Evolutionary conservation across 2,888 invertebrate species (phyloP).

Genomic region (Acronicta leporina): DNA sequence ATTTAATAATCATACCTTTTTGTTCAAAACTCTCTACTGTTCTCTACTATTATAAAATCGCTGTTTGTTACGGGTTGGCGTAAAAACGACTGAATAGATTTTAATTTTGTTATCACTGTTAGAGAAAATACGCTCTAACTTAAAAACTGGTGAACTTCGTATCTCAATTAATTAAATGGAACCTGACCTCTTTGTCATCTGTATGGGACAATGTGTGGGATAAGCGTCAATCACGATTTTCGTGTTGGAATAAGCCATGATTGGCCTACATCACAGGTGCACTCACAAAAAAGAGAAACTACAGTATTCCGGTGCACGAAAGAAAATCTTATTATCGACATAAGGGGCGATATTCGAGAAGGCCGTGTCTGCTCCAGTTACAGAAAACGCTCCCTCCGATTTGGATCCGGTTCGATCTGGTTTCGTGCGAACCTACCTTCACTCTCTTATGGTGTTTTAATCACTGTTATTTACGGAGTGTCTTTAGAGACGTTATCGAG

Average conservation of each 20-base stretch:
- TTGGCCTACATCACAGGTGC: slow-evolving; percentile 84
- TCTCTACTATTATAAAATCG: too few relatives aligned
- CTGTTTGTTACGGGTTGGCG: too few relatives aligned
- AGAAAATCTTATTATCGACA: slow-evolving; percentile 87
- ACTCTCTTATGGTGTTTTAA: slow-evolving; percentile 83
- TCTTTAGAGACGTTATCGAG: slow-evolving; percentile 59
- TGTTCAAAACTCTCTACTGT: too few relatives aligned
- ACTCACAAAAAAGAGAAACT: slow-evolving; percentile 87
- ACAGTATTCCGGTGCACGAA: slow-evolving; percentile 77
- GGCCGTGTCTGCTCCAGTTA: slow-evolving; percentile 86
- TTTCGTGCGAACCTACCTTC: slow-evolving; percentile 80
- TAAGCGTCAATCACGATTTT: slow-evolving; percentile 77
- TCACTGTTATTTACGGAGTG: slow-evolving; percentile 71
- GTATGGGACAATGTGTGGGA: slow-evolving; percentile 66
- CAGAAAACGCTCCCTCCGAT: slow-evolving; percentile 83
- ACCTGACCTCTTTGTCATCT: too few relatives aligned
- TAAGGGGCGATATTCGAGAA: slow-evolving; percentile 87
- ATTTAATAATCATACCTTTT: not conserved
- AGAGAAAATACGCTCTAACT: too few relatives aligned
- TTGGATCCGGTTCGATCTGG: slow-evolving; percentile 85
- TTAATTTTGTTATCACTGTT: too few relatives aligned
- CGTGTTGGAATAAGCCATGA: slow-evolving; percentile 80
- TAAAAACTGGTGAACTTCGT: too few relatives aligned
- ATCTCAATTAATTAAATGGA: too few relatives aligned
- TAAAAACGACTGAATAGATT: too few relatives aligned